Evolutionary conservation across 2,113 vertebrate genomes (phyloP).

Genomic region (Orcinus orca): DNA sequence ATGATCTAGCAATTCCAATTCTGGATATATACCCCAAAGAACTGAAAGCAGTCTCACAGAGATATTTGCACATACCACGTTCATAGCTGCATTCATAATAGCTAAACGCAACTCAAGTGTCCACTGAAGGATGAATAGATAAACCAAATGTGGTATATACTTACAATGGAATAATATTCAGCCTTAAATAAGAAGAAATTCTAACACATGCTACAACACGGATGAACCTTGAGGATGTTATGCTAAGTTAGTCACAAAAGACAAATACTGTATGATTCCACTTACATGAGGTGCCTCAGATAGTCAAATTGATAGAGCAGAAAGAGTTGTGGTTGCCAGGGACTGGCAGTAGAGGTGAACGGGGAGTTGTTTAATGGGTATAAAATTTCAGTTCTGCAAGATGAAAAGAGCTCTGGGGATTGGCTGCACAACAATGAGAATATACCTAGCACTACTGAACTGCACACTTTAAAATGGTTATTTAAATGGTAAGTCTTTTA

Average conservation of each 20-base stretch:
- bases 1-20: neutral
- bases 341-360: neutral
- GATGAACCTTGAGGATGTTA: neutral
- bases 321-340: neutral
- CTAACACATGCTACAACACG: neutral
- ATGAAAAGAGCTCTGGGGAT: neutral
- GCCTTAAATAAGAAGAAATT: constrained; percentile 5
- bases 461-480: neutral
- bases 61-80: neutral
- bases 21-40: neutral
- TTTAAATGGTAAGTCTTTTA: neutral
- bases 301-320: neutral
- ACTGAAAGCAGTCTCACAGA: neutral
- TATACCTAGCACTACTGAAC: neutral
- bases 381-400: neutral
- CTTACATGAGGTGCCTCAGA: neutral
- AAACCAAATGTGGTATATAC: neutral
- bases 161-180: neutral
- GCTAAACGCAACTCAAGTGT: neutral
- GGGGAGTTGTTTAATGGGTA: neutral
- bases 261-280: neutral
- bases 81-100: neutral
- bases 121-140: neutral
- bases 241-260: neutral
- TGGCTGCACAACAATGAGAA: neutral